Evolutionary conservation across 2,797 vertebrate genomes (phyloP).

Genomic region (Hyperoplus immaculatus): DNA sequence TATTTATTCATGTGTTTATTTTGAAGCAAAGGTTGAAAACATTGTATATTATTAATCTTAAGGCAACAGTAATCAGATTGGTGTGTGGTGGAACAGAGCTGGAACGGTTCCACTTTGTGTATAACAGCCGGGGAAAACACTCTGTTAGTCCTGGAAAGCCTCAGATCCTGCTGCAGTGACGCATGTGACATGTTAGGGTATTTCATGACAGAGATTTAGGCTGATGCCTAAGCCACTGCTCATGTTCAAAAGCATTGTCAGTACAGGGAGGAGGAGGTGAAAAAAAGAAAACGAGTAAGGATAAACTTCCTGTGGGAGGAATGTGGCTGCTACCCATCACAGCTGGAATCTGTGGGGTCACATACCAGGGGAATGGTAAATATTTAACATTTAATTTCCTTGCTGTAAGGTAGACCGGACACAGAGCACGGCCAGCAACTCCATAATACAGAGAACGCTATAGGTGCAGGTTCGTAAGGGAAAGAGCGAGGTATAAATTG

Average conservation of each 20-base stretch:
- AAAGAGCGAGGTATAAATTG: slow-evolving; percentile 60
- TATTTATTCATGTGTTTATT: neutral
- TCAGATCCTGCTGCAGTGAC: slow-evolving; percentile 50
- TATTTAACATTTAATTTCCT: slow-evolving; percentile 87
- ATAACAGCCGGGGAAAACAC: slow-evolving; percentile 50
- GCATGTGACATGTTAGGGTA: slow-evolving; percentile 69
- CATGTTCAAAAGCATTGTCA: slow-evolving; percentile 69
- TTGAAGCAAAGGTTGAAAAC: neutral
- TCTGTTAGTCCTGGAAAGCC: slow-evolving; percentile 56
- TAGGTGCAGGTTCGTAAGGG: slow-evolving; percentile 53
- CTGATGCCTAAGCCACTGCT: slow-evolving; percentile 59
- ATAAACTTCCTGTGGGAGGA: slow-evolving; percentile 85
- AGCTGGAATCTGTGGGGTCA: slow-evolving; percentile 79
- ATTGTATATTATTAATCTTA: slow-evolving; percentile 8
- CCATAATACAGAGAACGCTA: slow-evolving; percentile 57
- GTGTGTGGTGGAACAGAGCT: slow-evolving; percentile 13
- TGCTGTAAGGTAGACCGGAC: slow-evolving; percentile 81
- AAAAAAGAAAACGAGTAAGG: slow-evolving; percentile 59
- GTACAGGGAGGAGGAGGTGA: slow-evolving; percentile 39
- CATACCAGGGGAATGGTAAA: slow-evolving; percentile 84
- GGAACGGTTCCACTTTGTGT: slow-evolving; percentile 40
- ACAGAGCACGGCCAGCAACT: slow-evolving; percentile 60
- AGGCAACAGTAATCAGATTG: slow-evolving; percentile 30
- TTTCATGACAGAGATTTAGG: slow-evolving; percentile 69
- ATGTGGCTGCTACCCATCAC: slow-evolving; percentile 82